phyloP scores from a whole-genome alignment of 2,113 vertebrate genomes.

The Prolemur simus region DNA sequence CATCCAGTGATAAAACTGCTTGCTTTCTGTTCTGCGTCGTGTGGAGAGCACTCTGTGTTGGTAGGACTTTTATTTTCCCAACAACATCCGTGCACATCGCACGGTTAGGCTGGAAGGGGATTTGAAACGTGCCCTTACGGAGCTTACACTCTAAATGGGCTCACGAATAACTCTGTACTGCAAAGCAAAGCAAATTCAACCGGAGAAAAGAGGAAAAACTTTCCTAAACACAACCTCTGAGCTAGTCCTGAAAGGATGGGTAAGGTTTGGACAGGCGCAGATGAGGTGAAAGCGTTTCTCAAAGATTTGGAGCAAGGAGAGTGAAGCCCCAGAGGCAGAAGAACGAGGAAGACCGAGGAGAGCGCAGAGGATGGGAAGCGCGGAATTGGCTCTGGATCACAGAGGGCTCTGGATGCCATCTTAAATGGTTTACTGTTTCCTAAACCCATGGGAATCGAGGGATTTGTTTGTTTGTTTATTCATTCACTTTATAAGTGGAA shows the following conservation, averaged over 20 bases:
- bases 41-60: neutral
- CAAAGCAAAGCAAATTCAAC: neutral
- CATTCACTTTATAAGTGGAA: neutral
- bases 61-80: neutral
- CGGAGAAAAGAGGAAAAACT: too few relatives aligned
- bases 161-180: neutral
- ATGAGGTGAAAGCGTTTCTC: neutral
- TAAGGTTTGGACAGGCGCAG: neutral
- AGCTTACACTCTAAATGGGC: neutral
- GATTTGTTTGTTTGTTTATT: neutral
- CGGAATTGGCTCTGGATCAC: neutral
- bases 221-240: neutral
- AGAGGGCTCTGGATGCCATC: neutral
- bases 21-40: neutral
- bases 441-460: neutral
- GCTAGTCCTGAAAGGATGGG: neutral
- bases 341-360: neutral
- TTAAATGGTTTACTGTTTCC: neutral
- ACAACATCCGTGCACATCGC: neutral
- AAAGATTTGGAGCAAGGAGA: neutral
- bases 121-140: neutral
- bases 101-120: neutral
- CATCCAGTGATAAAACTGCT: neutral
- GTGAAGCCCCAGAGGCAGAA: neutral
- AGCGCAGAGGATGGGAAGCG: neutral